Percentiles rank a stretch among this genome's conserved stretches.
These are phyloP conservation scores for Periophthalmus magnuspinnatus DNA, from an alignment of 2,797 vertebrate genomes.

Conservation along the genomic window DNA sequence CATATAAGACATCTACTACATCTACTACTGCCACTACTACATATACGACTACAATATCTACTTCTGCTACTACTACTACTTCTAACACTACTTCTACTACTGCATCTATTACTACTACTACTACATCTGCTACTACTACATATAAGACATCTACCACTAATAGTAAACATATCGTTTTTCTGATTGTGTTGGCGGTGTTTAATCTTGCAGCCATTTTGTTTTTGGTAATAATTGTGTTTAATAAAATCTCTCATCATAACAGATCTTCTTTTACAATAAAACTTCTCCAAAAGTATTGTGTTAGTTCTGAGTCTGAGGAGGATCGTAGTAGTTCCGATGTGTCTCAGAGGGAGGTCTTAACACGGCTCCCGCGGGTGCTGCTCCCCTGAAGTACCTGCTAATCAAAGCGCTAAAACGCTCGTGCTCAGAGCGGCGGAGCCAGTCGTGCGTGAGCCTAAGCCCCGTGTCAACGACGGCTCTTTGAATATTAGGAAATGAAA, in stretches of 20 bases:
- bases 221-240: too few relatives aligned
- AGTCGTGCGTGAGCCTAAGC: slow-evolving; percentile 31
- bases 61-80: too few relatives aligned
- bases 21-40: too few relatives aligned
- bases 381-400: slow-evolving; percentile 59
- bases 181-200: too few relatives aligned
- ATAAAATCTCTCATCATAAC: neutral
- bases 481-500: slow-evolving; percentile 26
- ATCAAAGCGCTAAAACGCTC: slow-evolving; percentile 56
- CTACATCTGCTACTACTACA: too few relatives aligned
- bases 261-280: neutral
- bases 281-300: neutral
- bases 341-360: slow-evolving; percentile 57
- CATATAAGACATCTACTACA: too few relatives aligned
- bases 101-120: too few relatives aligned
- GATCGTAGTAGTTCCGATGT: slow-evolving; percentile 55
- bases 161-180: too few relatives aligned
- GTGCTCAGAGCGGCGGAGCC: slow-evolving; percentile 44
- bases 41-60: too few relatives aligned
- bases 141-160: too few relatives aligned
- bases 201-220: too few relatives aligned
- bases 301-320: slow-evolving; percentile 53
- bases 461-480: slow-evolving; percentile 35
- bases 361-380: slow-evolving; percentile 35
- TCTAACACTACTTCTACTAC: too few relatives aligned